Evolutionary conservation across 2,113 vertebrate species (phyloP), one percentile per base, ranked within the genome.

Genomic region (Cathartes aura): DNA sequence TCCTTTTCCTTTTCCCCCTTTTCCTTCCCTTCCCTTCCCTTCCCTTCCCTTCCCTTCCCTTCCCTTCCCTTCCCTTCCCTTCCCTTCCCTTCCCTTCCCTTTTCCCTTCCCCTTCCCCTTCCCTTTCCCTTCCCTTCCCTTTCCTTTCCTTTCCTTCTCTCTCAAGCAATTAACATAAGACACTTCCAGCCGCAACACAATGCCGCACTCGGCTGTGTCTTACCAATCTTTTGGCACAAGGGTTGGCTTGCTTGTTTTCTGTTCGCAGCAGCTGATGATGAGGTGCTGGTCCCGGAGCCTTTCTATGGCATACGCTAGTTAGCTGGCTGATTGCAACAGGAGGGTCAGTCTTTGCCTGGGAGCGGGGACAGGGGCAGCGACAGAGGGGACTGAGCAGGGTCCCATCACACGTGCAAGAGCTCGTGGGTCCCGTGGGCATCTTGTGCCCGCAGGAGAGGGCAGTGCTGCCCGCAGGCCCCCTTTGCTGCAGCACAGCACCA

Each of bases 241-340:
- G 18, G 27, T 1, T 43, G 38, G 1, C 23, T n/a, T 60, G 23
- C 10, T 6, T 6, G 3, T n/a, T 66, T 59, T 11, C 29, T 2
- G 1, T 24, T 30, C 11, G 10, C 34, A 30, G 27, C 23, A 15
- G 5, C 8, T 24, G 10, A 16, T 0, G 40, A 9, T 3, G 60
- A 34, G 5, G 32, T 30, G 53, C 42, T 16, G 55, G 5, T 23
- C 42, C 60, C 6, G 30, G 18, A 34, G 42, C 48, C 40, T 17
- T 42, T 9, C 48, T 7, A 6, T 4, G 56, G 27, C 20, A 22
- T 0, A 4, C 1, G 8, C 1, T 1, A 4, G 18, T 11, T 12
- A 12, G 22, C 14, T 5, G 76, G 76, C 3, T 4, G 24, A 11
- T 2, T 13, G 42, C 29, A 47, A 45, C 16, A 17, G 32, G 8